phyloP scores from a whole-genome alignment of 2,888 invertebrate genomes.

The Rhamnusium bicolor region DNA sequence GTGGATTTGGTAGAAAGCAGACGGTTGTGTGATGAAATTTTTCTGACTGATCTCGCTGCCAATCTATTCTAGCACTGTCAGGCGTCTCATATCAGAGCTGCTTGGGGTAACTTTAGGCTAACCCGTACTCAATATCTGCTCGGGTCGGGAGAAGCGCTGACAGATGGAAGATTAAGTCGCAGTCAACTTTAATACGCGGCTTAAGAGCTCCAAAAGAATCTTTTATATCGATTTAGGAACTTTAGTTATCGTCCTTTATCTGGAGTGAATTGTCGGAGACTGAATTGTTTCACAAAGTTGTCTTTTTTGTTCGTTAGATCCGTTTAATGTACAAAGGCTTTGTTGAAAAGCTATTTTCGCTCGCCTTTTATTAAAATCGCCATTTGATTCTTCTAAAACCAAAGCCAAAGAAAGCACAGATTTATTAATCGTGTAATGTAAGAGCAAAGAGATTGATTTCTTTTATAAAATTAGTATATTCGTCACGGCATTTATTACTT shows the following conservation, averaged over 20 bases:
- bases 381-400: neutral
- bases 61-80: neutral
- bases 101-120: neutral
- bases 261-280: constrained; percentile 7
- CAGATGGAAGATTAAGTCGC: constrained; percentile 49
- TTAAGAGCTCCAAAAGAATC: constrained; percentile 44
- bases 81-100: neutral
- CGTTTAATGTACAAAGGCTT: constrained; percentile 9
- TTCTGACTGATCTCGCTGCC: neutral
- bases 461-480: too few relatives aligned
- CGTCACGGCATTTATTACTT: too few relatives aligned
- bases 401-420: neutral
- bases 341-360: neutral
- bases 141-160: constrained; percentile 43
- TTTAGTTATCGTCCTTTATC: constrained; percentile 21
- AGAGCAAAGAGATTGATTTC: too few relatives aligned
- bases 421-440: neutral
- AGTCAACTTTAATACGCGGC: constrained; percentile 49
- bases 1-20: neutral
- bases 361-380: neutral
- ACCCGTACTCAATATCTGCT: constrained; percentile 20
- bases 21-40: neutral
- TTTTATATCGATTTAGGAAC: constrained; percentile 33
- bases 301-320: constrained; percentile 22
- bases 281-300: constrained; percentile 26